Percentiles rank a stretch among this genome's conserved stretches.
phyloP scores from a whole-genome alignment of 2,797 vertebrate genomes.

The Typhlichthys subterraneus region DNA sequence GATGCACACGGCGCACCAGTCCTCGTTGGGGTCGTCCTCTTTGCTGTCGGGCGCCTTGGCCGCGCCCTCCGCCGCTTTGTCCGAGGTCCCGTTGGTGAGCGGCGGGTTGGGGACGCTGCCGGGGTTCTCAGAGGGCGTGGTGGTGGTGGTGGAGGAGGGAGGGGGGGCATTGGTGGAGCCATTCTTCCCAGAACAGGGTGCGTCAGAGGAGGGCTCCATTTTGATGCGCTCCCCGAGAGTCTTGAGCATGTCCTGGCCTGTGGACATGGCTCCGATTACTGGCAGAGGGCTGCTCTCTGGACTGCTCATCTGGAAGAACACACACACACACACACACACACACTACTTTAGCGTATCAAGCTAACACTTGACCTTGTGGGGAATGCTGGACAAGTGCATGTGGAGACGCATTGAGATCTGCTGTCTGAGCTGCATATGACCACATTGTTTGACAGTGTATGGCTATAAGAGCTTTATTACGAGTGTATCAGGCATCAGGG shows the following conservation, averaged over 20 bases:
- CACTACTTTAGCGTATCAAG: too few relatives aligned
- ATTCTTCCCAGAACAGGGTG: slow-evolving; percentile 71
- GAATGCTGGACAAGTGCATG: too few relatives aligned
- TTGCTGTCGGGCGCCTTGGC: slow-evolving; percentile 71
- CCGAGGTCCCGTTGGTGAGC: slow-evolving; percentile 86
- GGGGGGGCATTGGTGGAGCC: slow-evolving; percentile 51
- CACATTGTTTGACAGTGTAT: too few relatives aligned
- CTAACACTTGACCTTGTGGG: too few relatives aligned
- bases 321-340: too few relatives aligned
- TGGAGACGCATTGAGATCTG: too few relatives aligned
- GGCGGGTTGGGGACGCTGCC: slow-evolving; percentile 38
- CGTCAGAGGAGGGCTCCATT: slow-evolving; percentile 81
- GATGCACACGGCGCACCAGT: slow-evolving; percentile 98
- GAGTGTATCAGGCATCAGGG: too few relatives aligned
- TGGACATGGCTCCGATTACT: slow-evolving; percentile 72
- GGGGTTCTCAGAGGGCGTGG: slow-evolving; percentile 31
- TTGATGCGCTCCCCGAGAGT: slow-evolving; percentile 88
- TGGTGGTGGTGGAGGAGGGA: slow-evolving; percentile 33
- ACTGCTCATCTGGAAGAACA: slow-evolving; percentile 87
- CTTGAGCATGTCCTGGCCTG: slow-evolving; percentile 83
- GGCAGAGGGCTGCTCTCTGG: slow-evolving; percentile 90
- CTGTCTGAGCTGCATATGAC: too few relatives aligned
- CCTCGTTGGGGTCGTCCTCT: slow-evolving; percentile 97
- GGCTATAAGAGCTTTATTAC: too few relatives aligned
- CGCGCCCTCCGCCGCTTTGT: slow-evolving; percentile 62